phyloP scores from a whole-genome alignment of 2,797 vertebrate genomes.

The Corythornis leucogaster region DNA sequence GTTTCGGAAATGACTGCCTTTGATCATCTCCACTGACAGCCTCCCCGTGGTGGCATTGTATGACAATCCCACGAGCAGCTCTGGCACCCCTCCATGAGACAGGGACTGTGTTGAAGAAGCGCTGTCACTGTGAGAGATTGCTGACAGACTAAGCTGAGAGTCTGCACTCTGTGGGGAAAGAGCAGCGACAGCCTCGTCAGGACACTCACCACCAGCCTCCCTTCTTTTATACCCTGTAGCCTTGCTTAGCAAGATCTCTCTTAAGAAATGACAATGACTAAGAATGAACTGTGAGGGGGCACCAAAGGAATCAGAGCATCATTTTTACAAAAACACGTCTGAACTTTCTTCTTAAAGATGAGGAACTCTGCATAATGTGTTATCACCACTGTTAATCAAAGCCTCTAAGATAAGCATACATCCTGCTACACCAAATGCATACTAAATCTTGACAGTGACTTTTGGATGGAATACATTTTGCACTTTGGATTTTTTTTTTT shows the following conservation, averaged over 20 bases:
- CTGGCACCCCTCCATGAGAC: slow-evolving; percentile 92
- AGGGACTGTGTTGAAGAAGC: slow-evolving; percentile 91
- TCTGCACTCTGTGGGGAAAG: slow-evolving; percentile 84
- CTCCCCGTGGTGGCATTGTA: slow-evolving; percentile 95
- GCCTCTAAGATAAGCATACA: slow-evolving; percentile 48
- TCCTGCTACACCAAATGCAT: slow-evolving; percentile 32
- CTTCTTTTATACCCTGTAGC: slow-evolving; percentile 20
- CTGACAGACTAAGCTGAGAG: slow-evolving; percentile 88
- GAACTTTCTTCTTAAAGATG: slow-evolving; percentile 63
- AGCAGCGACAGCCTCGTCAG: slow-evolving; percentile 71
- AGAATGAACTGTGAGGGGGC: slow-evolving; percentile 65
- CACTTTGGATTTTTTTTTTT: not conserved
- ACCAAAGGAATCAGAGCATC: not conserved
- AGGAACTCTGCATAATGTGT: slow-evolving; percentile 40
- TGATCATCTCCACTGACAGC: slow-evolving; percentile 96
- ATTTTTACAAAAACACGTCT: slow-evolving; percentile 52
- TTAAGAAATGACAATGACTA: slow-evolving; percentile 58
- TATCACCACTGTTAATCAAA: slow-evolving; percentile 72
- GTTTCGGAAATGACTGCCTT: slow-evolving; percentile 98
- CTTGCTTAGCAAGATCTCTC: slow-evolving; percentile 50
- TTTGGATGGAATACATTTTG: slow-evolving; percentile 27
- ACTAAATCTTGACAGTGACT: slow-evolving; percentile 41
- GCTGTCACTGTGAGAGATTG: slow-evolving; percentile 89
- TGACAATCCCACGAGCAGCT: slow-evolving; percentile 91
- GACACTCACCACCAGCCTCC: not conserved